Percentiles rank a stretch among this genome's conserved stretches.
Evolutionary conservation across 2,888 invertebrate species (phyloP).

Genomic region (Cryptophagus acutangulus): DNA sequence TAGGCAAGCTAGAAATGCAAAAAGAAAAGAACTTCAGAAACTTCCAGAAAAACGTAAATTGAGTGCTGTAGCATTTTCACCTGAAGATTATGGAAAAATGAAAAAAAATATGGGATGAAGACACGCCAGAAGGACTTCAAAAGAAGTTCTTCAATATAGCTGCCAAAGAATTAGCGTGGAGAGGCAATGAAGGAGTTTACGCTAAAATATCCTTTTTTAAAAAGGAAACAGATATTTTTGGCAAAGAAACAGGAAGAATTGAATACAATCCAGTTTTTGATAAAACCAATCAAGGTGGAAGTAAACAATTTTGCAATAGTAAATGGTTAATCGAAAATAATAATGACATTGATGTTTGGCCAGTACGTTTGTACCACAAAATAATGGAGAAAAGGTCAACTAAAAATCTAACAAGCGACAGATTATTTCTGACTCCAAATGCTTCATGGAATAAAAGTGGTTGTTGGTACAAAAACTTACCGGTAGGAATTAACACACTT

Average conservation of each 20-base stretch:
- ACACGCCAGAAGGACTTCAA: constrained; percentile 6
- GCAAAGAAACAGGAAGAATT: constrained; percentile 13
- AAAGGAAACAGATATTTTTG: constrained; percentile 13
- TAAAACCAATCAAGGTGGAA: constrained; percentile 20
- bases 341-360: constrained; percentile 13
- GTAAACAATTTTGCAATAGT: constrained; percentile 14
- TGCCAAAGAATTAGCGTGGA: constrained; percentile 5
- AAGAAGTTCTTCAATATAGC: constrained; percentile 4
- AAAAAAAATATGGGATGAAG: background rate
- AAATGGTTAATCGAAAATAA: constrained; percentile 18
- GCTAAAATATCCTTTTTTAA: constrained; percentile 8
- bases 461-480: constrained; percentile 9
- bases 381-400: constrained; percentile 10
- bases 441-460: background rate
- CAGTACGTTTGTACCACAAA: constrained; percentile 13
- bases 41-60: constrained; percentile 6
- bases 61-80: background rate
- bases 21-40: constrained; percentile 9
- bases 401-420: constrained; percentile 9
- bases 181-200: constrained; percentile 3
- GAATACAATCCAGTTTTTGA: constrained; percentile 23
- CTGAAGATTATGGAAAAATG: constrained; percentile 6
- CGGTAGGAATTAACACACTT: too few species aligned
- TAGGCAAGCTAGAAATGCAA: constrained; percentile 14
- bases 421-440: constrained; percentile 8